Evolutionary conservation across 1,140 invertebrate genomes (phyloP), one percentile per base, ranked within the genome.

Genomic region (Pseudomyrmex flavicornis): DNA sequence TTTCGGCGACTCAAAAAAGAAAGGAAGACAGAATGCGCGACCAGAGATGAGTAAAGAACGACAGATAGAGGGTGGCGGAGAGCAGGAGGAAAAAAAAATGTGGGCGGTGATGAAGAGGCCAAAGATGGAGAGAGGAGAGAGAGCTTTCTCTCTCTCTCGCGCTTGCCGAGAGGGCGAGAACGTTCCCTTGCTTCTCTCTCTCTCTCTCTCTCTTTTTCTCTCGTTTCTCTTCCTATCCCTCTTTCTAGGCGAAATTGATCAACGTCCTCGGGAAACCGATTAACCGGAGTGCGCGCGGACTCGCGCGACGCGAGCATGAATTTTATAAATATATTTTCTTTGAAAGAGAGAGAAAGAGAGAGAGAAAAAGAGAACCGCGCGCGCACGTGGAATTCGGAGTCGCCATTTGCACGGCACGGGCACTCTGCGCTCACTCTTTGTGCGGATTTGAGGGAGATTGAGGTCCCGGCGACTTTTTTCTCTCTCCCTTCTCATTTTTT

Each of bases 261-360:
- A 88, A 88, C 87, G 87, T 88, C 76, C 87, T 88, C 87, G 87
- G 85, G 72, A 88, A 88, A 88, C 86, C 85, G 87, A 88, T 88
- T 88, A 88, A 88, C 87, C 87, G 48, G 70, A 48, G 59, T 54
- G 76, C 76, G 22, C 76, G 66, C 75, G 85, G 75, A 88, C 86
- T 35, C 35, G 35, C 35, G 35, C 46, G 83, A 63, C 86, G 48
- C 20, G 74, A 76, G 72, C 76, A 88, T 88, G 86, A 88, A 88
- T 88, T 88, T 88, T 88, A 88, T 88, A 88, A 88, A 88, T 88
- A 88, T 88, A 87, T 85, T 88, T 88, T 88, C 87, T 87, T 88
- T 88, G 76, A 66, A 58, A 50, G 59, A 58, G 20, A 35, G 7
- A 35, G 5, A 5, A 5, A 35, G 35, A 35, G 48, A 17, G 17